These are phyloP conservation scores for Holothuria leucospilota DNA, from an alignment of 53 echinoderm and acorn worm genomes.

Conservation along the genomic window DNA sequence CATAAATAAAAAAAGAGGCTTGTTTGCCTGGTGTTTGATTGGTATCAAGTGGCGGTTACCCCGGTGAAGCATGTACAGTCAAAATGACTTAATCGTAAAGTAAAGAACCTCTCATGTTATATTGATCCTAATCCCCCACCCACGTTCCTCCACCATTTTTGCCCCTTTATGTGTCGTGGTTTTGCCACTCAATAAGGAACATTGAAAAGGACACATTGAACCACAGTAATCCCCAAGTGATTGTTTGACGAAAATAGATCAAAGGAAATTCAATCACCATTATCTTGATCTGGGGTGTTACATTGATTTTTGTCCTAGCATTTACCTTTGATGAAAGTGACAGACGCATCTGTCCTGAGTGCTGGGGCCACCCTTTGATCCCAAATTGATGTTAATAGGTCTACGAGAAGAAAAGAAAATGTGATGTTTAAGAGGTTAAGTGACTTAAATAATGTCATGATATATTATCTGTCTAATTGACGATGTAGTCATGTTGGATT, in stretches of 20 bases:
- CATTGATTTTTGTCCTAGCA: constrained; percentile 7
- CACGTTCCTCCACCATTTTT: constrained; percentile 23
- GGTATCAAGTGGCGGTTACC: constrained; percentile 21
- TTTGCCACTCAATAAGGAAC: constrained; percentile 22
- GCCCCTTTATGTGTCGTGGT: not conserved
- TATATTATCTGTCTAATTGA: too few relatives aligned
- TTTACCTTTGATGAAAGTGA: not conserved
- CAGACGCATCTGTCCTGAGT: not conserved
- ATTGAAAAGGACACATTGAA: constrained; percentile 31
- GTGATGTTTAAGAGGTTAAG: not conserved
- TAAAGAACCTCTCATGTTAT: constrained; percentile 19
- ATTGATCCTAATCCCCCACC: constrained; percentile 44
- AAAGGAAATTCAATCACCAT: constrained; percentile 26
- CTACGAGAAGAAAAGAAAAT: not conserved
- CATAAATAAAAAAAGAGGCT: too few relatives aligned
- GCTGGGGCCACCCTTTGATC: not conserved
- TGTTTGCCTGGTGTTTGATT: constrained; percentile 12
- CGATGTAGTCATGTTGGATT: too few relatives aligned
- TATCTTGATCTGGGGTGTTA: constrained; percentile 22
- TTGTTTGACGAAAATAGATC: constrained; percentile 28
- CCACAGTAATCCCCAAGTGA: not conserved
- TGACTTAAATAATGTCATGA: too few relatives aligned
- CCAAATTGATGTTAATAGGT: constrained; percentile 14
- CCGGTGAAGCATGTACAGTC: constrained; percentile 3
- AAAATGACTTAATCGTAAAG: constrained; percentile 30